Conservation (phyloP, 2,113 vertebrate genomes). For the Cyprinodon brontotheroides region DNA sequence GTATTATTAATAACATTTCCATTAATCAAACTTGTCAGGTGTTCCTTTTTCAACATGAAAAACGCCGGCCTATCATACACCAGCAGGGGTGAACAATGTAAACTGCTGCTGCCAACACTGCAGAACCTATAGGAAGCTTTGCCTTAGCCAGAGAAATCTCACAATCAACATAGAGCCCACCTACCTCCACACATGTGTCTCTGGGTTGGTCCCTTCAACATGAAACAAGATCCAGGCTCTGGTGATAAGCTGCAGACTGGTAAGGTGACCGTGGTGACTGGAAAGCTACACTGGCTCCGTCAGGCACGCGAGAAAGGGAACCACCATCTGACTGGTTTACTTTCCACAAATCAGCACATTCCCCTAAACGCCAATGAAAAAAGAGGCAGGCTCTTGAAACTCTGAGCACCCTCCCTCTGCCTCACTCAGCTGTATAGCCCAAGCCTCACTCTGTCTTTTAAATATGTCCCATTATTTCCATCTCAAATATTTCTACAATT, state of each 20-base stretch:
- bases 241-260: constrained; percentile 31
- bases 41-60: neutral
- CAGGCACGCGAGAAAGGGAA: constrained; percentile 25
- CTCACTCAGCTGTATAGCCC: constrained; percentile 41
- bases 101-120: constrained; percentile 18
- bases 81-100: constrained; percentile 22
- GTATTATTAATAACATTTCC: neutral
- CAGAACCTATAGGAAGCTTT: constrained; percentile 18
- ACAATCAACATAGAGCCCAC: constrained; percentile 39
- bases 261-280: constrained; percentile 16
- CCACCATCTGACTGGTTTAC: constrained; percentile 59
- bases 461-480: constrained; percentile 23
- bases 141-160: constrained; percentile 17
- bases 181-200: constrained; percentile 62
- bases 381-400: constrained; percentile 51
- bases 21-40: neutral
- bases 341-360: constrained; percentile 69
- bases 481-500: constrained; percentile 2
- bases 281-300: constrained; percentile 20
- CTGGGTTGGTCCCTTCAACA: constrained; percentile 8
- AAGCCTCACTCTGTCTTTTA: constrained; percentile 35
- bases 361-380: constrained; percentile 66
- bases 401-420: constrained; percentile 37
- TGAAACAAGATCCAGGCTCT: constrained; percentile 18
- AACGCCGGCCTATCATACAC: constrained; percentile 6